Percentiles rank a stretch among this genome's conserved stretches.
phyloP scores from a whole-genome alignment of 2,888 invertebrate genomes.

The Cyrtodaria siliqua region DNA sequence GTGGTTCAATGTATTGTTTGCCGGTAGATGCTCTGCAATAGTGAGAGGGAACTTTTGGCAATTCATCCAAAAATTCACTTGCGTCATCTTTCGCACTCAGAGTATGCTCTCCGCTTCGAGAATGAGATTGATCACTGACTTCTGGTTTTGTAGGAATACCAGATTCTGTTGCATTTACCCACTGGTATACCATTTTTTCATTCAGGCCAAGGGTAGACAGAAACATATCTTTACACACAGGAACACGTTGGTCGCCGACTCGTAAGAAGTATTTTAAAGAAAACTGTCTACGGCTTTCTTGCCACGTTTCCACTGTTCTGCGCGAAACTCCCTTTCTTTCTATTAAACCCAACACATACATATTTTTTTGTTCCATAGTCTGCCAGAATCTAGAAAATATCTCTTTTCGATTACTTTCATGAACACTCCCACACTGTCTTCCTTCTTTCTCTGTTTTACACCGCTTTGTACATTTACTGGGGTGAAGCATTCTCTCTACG shows the following conservation, averaged over 20 bases:
- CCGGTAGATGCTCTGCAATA: too few relatives aligned
- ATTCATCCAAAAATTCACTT: not conserved
- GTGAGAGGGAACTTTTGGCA: not conserved
- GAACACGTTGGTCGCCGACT: constrained; percentile 1
- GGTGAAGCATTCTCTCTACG: too few relatives aligned
- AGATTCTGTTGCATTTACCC: not conserved
- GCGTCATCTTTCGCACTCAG: not conserved
- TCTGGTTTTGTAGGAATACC: not conserved
- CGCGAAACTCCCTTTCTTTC: not conserved
- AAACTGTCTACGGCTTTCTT: not conserved
- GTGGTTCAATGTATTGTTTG: constrained; percentile 1
- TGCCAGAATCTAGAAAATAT: too few relatives aligned
- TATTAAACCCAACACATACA: constrained; percentile 1
- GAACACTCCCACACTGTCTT: too few relatives aligned
- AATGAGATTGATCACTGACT: not conserved
- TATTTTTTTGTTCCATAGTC: too few relatives aligned
- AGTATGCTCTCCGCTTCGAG: not conserved
- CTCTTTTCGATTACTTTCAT: too few relatives aligned
- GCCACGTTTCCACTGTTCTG: not conserved
- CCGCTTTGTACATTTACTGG: too few relatives aligned
- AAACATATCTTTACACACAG: constrained; percentile 4
- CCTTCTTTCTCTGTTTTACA: too few relatives aligned
- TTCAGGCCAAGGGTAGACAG: constrained; percentile 1
- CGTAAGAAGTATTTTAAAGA: not conserved
- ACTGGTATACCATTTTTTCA: constrained; percentile 1